A percentile compares a stretch with the other conserved stretches of the same genome.
Conservation (phyloP, 1,140 invertebrate genomes). For the Heliconius melpomene region DNA sequence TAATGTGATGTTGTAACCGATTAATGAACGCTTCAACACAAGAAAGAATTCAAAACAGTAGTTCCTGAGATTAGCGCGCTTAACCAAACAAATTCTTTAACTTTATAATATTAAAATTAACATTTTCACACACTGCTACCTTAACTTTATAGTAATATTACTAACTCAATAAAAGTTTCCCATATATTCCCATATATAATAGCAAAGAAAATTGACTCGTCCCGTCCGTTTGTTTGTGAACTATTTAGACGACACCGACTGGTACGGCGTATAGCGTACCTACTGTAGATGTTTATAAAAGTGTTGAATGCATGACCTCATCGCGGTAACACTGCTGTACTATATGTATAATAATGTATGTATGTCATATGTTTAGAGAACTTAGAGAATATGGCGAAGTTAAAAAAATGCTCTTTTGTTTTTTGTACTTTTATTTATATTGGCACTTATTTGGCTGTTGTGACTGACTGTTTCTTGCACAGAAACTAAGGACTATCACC, state of each 20-base stretch:
- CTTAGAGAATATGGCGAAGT: too few species aligned
- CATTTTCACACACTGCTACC: too few species aligned
- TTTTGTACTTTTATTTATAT: too few species aligned
- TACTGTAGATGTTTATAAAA: conserved; percentile 9
- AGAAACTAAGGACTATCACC: neutral
- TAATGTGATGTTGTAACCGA: too few species aligned
- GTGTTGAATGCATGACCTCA: conserved; percentile 8
- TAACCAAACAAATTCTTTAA: too few species aligned
- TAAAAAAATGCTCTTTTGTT: too few species aligned
- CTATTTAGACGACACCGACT: conserved; percentile 1
- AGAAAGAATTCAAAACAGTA: too few species aligned
- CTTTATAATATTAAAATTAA: too few species aligned
- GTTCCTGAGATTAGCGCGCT: too few species aligned
- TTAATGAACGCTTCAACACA: too few species aligned
- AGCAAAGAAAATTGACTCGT: neutral
- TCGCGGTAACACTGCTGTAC: neutral
- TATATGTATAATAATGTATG: neutral
- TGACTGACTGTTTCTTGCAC: neutral
- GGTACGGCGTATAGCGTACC: neutral
- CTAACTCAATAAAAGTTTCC: neutral
- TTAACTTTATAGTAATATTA: too few species aligned
- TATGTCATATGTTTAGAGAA: neutral
- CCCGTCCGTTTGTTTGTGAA: neutral
- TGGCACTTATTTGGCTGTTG: neutral
- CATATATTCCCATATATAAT: neutral